Base-by-base conservation (phyloP, 2,113 vertebrate genomes). In the Phodopus roborovskii region DNA sequence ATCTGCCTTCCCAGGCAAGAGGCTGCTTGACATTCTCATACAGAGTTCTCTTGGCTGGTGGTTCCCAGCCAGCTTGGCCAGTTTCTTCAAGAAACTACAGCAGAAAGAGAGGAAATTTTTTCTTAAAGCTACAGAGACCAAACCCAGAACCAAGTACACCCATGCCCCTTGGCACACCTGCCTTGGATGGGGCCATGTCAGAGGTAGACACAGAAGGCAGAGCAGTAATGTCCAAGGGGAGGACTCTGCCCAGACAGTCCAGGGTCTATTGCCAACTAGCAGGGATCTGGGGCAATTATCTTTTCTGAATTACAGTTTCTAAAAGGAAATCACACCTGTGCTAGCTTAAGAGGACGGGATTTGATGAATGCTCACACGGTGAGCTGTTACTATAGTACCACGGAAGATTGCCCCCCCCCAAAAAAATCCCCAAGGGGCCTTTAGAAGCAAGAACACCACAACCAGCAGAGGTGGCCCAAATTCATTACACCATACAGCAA, bases 1-100 rank as follows among this genome's bases (percentile, higher is more conserved):
- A 95, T 93, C 85, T 93, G 92, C 88, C 92, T 93, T 92, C 96
- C 88, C 48, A 95, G 96, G 66, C 97, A 97, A 96, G 97, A 97
- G 92, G 90, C 95, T 95, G 96, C 96, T 79, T 93, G 95, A 97
- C 93, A 85, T 56, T 58, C 78, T 64, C 75, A 10, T 79, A 12
- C 22, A 0, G 87, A 73, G 97, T 74, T 88, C 94, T 97, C 88
- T 91, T n/a, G 84, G 90, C 88, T 96, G 94, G 75, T 0, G 19
- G 79, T 81, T 93, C 66, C 50, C 26, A 95, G 96, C 79, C 96
- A 93, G 96, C 96, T 88, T 77, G 81, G 93, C 96, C 94, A 84
- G 90, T 95, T 94, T 94, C 96, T 95, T 96, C 94, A 90, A 79
- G 60, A 95, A 92, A 95, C 79, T 66, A 70, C 36, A 90, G 83